Evolutionary conservation across 1,140 invertebrate species (phyloP), one percentile per base, ranked within the genome.

Genomic region (Coptotermes formosanus): DNA sequence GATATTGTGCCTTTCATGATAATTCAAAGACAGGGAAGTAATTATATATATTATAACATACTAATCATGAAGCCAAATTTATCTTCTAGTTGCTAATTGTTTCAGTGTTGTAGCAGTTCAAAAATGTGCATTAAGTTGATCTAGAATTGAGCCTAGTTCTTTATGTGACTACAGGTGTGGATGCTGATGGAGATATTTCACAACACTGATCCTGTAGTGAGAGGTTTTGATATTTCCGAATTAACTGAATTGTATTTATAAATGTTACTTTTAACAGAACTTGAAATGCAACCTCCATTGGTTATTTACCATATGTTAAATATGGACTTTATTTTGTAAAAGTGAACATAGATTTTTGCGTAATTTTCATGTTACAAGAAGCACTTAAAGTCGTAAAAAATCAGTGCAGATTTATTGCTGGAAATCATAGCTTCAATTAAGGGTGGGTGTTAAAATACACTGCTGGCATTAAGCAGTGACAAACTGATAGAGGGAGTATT

Each of bases 1-100:
- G 48, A 86, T 86, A 86, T 86, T 86, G 85, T 86, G 85, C 85
- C 85, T 86, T 86, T 82, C 85, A 86, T 82, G 81, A 86, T 86
- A 52, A 86, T 86, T 86, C 81, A 86, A 86, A 75, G 45, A 64
- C 45, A 75, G 85, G 82, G 81, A 86, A 75, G 21, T 75, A 86
- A 59, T 86, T 69, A 86, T 86, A 64, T 82, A 86, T 82, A 81
- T 82, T 48, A 86, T 86, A 82, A 86, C n/a, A 82, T 44, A 84
- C 83, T 84, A 84, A 45, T 52, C 52, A 52, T 19, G 83, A 84
- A 86, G 85, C 48, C 85, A 86, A 86, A 86, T 86, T 84, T 81
- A 82, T 86, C 85, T 86, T 86, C 85, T 86, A 86, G 85, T 81
- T 86, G 44, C 83, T 84, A 32, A 84, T 64, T 64, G 75, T 86